Evolutionary conservation across 2,113 vertebrate genomes (phyloP), one percentile per base, ranked within the genome.

Genomic region (Pithys albifrons): DNA sequence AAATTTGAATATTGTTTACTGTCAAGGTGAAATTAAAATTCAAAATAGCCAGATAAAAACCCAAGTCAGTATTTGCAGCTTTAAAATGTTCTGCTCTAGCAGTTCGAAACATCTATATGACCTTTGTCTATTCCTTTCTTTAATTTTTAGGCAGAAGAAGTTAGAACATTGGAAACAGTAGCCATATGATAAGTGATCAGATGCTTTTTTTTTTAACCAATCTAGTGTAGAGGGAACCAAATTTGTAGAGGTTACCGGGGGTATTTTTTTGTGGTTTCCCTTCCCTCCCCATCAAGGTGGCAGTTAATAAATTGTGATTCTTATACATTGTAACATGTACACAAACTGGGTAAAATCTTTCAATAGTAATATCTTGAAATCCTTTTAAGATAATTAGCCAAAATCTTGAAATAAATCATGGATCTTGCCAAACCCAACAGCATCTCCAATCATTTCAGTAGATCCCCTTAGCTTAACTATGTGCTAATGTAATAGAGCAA

Each of bases 31-130:
- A 88, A 73, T 80, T 91, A 48, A 85, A 69, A 75, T 86, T 96
- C 49, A 91, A 67, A 95, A 91, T 93, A 95, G 75, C n/a, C 74
- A 96, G 72, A 87, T 94, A 90, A 96, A 97, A 97, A 48, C 35
- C 45, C 73, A 89, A 20, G 45, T 93, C 46, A 74, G 5, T 96
- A 51, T 95, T 95, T 94, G 35, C 62, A 89, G 45, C 41, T 85
- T 83, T 82, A 74, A 85, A 73, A 48, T 59, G 11, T 18, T 88
- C 33, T 85, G 69, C 29, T 85, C 7, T 48, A 85, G 70, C 10
- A 62, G 19, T 88, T 95, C 59, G 48, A 85, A 92, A 86, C 33
- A 43, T 78, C 55, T 67, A 4, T n/a, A 20, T 92, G 62, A 75
- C 57, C 17, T 88, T 88, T 95, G 24, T 73, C 20, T 94, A 45